phyloP scores from a whole-genome alignment of 2,113 vertebrate genomes.

The Siniperca chuatsi region DNA sequence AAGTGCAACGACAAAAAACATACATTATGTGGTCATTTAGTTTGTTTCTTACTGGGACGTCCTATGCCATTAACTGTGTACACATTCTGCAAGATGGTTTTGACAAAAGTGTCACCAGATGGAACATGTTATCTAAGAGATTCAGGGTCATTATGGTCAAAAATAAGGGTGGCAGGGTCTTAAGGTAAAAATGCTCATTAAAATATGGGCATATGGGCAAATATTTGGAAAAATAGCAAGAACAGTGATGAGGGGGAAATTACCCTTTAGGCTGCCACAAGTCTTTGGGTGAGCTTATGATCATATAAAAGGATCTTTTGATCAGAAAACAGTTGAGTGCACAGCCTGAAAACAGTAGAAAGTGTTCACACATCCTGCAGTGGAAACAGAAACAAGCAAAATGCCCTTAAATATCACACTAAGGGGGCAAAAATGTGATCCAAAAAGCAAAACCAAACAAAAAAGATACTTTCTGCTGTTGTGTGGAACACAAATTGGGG shows the following conservation, averaged over 20 bases:
- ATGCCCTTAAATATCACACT: not conserved
- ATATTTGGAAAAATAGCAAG: not conserved
- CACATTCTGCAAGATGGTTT: not conserved
- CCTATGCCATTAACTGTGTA: not conserved
- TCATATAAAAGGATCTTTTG: not conserved
- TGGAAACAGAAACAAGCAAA: not conserved
- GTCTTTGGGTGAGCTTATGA: not conserved
- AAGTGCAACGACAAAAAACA: not conserved
- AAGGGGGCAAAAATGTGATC: too few relatives aligned
- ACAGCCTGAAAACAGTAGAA: not conserved
- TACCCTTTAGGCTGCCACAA: too few relatives aligned
- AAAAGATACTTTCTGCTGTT: not conserved
- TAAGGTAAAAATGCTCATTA: not conserved
- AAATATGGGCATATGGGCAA: not conserved
- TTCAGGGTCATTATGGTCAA: not conserved
- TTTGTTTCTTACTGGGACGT: not conserved
- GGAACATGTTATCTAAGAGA: not conserved
- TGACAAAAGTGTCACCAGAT: not conserved
- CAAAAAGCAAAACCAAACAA: not conserved
- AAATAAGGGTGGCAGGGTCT: not conserved
- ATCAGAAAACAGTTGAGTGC: too few relatives aligned
- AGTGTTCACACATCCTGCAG: not conserved
- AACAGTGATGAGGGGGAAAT: not conserved
- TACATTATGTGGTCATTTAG: not conserved
- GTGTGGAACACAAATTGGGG: too few relatives aligned